These are phyloP conservation scores for Ochropacha duplaris DNA, from an alignment of 2,888 invertebrate species.

Conservation along the genomic window DNA sequence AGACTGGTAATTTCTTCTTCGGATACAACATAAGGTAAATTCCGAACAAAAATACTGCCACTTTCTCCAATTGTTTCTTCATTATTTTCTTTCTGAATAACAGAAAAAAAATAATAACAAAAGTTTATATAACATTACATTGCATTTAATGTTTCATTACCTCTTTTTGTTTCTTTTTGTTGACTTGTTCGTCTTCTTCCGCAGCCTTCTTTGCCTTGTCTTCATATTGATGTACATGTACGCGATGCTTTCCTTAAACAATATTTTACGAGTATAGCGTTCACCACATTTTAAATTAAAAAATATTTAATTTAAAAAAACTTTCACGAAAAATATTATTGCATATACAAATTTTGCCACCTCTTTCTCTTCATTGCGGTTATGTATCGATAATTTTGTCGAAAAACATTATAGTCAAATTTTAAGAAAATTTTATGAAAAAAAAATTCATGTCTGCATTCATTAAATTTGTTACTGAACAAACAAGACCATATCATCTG, in stretches of 20 bases:
- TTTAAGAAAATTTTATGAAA: too few relatives aligned
- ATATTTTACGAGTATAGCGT: not conserved
- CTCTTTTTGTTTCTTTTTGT: conserved; percentile 61
- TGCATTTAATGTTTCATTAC: conserved; percentile 31
- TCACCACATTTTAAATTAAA: too few relatives aligned
- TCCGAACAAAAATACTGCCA: conserved; percentile 95
- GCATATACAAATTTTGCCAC: too few relatives aligned
- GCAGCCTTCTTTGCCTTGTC: conserved; percentile 62
- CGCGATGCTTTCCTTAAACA: conserved; percentile 66
- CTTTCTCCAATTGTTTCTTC: conserved; percentile 94
- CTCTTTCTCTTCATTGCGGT: too few relatives aligned
- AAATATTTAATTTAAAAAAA: too few relatives aligned
- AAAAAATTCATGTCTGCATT: too few relatives aligned
- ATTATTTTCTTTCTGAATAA: conserved; percentile 71
- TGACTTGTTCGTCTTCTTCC: conserved; percentile 61
- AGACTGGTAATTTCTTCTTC: conserved; percentile 92
- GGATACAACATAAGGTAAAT: conserved; percentile 92
- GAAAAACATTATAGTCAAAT: too few relatives aligned
- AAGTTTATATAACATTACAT: not conserved
- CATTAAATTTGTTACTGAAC: too few relatives aligned
- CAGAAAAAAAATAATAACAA: conserved; percentile 3
- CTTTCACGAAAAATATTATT: too few relatives aligned
- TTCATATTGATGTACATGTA: conserved; percentile 72
- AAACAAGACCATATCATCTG: too few relatives aligned
- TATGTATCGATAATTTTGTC: too few relatives aligned